phyloP scores from a whole-genome alignment of 1,140 invertebrate genomes.

The Copidosoma floridanum region DNA sequence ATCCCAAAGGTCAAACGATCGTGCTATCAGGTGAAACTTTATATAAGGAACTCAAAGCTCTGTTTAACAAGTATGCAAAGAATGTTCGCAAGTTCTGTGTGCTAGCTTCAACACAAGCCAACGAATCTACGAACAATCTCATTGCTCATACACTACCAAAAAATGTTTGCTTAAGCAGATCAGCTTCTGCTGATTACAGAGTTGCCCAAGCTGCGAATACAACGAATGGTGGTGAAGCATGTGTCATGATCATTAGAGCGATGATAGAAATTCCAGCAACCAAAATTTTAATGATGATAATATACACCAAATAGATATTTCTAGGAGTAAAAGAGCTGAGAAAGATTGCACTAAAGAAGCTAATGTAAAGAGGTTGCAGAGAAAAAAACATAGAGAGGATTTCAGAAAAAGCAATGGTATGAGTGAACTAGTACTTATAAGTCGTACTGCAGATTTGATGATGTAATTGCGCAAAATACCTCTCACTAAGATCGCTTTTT shows the following conservation, averaged over 20 bases:
- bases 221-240: slow-evolving; percentile 1
- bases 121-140: slow-evolving; percentile 19
- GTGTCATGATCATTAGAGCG: background rate
- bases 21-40: background rate
- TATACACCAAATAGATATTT: background rate
- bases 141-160: slow-evolving; percentile 25
- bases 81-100: slow-evolving; percentile 20
- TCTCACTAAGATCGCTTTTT: background rate
- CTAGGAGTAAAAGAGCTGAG: background rate
- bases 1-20: slow-evolving; percentile 2
- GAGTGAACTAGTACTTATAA: background rate
- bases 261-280: background rate
- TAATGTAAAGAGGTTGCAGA: too few species aligned
- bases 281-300: background rate
- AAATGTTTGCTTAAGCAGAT: slow-evolving; percentile 8
- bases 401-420: background rate
- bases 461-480: background rate
- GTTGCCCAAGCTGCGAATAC: background rate
- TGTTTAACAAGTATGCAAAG: slow-evolving; percentile 24
- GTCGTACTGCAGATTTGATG: slow-evolving; percentile 2
- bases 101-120: too few species aligned
- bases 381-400: too few species aligned
- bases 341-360: background rate
- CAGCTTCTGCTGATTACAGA: background rate
- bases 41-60: background rate